Evolutionary conservation across 2,797 vertebrate species (phyloP).

Genomic region (Chaenodraco wilsoni): DNA sequence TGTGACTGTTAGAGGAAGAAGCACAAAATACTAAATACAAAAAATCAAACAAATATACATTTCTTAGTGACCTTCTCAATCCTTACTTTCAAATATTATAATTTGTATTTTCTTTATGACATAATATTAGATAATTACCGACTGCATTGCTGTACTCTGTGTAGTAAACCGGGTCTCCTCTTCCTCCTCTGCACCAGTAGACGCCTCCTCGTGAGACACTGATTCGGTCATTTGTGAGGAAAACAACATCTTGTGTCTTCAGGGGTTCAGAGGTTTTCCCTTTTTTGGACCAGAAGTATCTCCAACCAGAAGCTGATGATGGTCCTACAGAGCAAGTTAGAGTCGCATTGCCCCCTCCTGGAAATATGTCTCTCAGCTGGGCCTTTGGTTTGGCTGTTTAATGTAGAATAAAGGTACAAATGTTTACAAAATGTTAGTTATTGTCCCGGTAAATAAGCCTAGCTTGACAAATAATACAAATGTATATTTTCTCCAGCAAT

Average conservation of each 20-base stretch:
- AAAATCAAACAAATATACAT: no score
- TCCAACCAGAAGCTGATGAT: slow-evolving; percentile 25
- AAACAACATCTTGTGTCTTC: not conserved
- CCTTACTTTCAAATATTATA: no score
- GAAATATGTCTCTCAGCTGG: accelerated
- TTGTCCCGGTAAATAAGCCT: not conserved
- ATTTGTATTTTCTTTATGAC: no score
- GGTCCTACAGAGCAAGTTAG: slow-evolving; percentile 30
- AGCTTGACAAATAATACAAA: not conserved
- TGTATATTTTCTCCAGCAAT: not conserved
- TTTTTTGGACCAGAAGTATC: slow-evolving; percentile 33
- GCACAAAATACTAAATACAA: no score
- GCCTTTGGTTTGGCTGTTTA: slow-evolving; percentile 4
- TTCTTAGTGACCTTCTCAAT: no score
- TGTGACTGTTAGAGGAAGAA: not conserved
- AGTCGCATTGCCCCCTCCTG: not conserved
- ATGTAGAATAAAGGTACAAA: not conserved
- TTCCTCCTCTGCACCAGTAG: slow-evolving; percentile 34
- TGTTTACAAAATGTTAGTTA: not conserved
- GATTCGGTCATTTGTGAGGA: not conserved
- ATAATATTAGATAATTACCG: no score
- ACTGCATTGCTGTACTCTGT: not conserved
- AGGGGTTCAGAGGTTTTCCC: not conserved
- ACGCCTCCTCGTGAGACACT: not conserved
- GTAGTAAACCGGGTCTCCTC: slow-evolving; percentile 15